A percentile compares a stretch with the other conserved stretches of the same genome.
Evolutionary conservation across 1,140 invertebrate genomes (phyloP).

Genomic region (Pachypeltis micranthus): DNA sequence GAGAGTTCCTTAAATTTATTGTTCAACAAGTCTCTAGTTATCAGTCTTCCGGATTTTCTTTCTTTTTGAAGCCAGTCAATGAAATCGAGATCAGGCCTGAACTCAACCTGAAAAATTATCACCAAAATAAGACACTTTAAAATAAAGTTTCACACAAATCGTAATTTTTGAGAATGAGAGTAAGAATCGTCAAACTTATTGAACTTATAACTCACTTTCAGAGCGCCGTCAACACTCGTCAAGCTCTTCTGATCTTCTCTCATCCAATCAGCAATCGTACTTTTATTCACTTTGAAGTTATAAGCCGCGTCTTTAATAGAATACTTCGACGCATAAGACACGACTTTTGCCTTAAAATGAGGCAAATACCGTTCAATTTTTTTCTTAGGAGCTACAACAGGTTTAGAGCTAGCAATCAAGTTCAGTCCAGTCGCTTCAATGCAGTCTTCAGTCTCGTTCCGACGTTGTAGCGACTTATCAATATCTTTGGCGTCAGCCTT

Average conservation of each 20-base stretch:
- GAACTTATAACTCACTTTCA: neutral
- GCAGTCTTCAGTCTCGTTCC: neutral
- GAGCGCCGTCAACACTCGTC: neutral
- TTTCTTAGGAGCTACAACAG: conserved; percentile 2
- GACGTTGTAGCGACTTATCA: neutral
- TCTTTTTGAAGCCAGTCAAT: conserved; percentile 5
- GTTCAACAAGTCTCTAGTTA: neutral
- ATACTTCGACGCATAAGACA: conserved; percentile 20
- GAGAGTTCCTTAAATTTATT: conserved; percentile 5
- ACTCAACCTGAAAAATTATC: neutral
- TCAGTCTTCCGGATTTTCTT: conserved; percentile 1
- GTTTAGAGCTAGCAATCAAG: neutral
- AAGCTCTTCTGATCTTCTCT: conserved; percentile 15
- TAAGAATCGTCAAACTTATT: neutral
- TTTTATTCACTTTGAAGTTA: conserved; percentile 26
- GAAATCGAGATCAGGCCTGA: neutral
- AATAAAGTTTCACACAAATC: neutral
- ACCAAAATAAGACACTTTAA: neutral
- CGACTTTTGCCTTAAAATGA: conserved; percentile 27
- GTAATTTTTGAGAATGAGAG: neutral
- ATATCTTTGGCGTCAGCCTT: neutral
- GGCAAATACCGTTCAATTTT: conserved; percentile 26
- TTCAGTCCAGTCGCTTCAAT: neutral
- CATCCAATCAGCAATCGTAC: conserved; percentile 25
- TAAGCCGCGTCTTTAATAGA: conserved; percentile 25